Evolutionary conservation across 2,113 vertebrate species (phyloP), one percentile per base, ranked within the genome.

Genomic region (Jaculus jaculus): DNA sequence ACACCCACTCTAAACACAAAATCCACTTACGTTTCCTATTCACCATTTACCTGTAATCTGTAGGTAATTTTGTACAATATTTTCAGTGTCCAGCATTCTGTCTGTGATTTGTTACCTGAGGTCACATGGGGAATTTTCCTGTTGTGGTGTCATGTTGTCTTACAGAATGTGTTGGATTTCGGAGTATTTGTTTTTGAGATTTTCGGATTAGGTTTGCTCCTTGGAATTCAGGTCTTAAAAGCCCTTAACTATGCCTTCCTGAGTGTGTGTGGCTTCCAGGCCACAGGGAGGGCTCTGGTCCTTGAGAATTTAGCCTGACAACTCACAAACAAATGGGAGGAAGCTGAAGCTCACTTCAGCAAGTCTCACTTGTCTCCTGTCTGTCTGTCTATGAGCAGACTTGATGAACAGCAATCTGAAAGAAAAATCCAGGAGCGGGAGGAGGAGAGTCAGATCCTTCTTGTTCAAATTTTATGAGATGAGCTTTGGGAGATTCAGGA

Each of bases 401-500:
- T 9, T 60, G 18, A 34, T 63, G 73, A 51, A 12, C 1, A 4
- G 66, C 12, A 78, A 26, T 3, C 16, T 20, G 12, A 91, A 83
- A 30, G 15, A 73, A 34, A 65, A 60, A 16, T 84, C 69, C 88
- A 78, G 51, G 60, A 65, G 2, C 2, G 28, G 54, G 21, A 39
- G 39, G 3, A 20, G 7, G 30, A 18, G 4, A 47, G 26, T 47
- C 11, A 65, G 9, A 4, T 89, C 37, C 82, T 24, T 92, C 73
- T 78, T 26, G 37, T 65, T 85, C 87, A 32, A 73, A 92, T 92
- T 93, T 88, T 66, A 39, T 71, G 66, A 96, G 65, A 81, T 42
- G 85, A 93, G 73, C 77, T 92, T 95, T 86, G 69, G 61, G 89
- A 90, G 95, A 80, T 89, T 86, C 68, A 10, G 61, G 79, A 82